Evolutionary conservation across 2,113 vertebrate species (phyloP), one percentile per base, ranked within the genome.

Genomic region (Silurus asotus): DNA sequence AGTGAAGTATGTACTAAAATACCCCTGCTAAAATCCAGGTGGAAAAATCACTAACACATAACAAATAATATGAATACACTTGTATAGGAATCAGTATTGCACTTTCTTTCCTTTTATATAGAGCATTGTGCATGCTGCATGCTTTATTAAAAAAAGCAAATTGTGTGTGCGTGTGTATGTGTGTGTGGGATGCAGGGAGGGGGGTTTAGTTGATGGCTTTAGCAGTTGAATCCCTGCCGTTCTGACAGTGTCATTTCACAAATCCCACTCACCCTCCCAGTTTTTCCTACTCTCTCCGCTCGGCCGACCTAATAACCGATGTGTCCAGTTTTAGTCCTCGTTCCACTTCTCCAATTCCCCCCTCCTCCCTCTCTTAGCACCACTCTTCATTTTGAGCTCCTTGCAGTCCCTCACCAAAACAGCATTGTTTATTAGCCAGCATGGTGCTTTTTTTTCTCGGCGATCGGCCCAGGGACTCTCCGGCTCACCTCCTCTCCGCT

Each of bases 391-490:
- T 93, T 91, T 87, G 90, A 92, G 92, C 92, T 89, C 90, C 81
- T 89, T 70, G 81, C 88, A 91, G 56, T 23, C 85, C 86, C 87
- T 92, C 90, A 93, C 92, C 92, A 91, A 92, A 93, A 94, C 92
- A 81, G 91, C 93, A 94, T 95, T 95, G 94, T 95, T 93, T 88
- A 86, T 83, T 9, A 51, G 93, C 87, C 95, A 95, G 94, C 95
- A 94, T 95, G 94, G 92, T 93, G 93, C 91, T 93, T 91, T 89
- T 90, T 91, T 90, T 82, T 84, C 79, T 48, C 65, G 90, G 91
- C 82, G 83, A 65, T 70, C 89, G 7, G 84, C 88, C 86, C 89
- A 86, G 90, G 88, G 85, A 84, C 90, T 91, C 89, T 93, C 91
- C 92, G 90, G 91, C 90, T 90, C 55, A 0, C 87, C 90, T 92